These are phyloP conservation scores for Xestia c-nigrum DNA, from an alignment of 2,888 invertebrate species.

Conservation along the genomic window DNA sequence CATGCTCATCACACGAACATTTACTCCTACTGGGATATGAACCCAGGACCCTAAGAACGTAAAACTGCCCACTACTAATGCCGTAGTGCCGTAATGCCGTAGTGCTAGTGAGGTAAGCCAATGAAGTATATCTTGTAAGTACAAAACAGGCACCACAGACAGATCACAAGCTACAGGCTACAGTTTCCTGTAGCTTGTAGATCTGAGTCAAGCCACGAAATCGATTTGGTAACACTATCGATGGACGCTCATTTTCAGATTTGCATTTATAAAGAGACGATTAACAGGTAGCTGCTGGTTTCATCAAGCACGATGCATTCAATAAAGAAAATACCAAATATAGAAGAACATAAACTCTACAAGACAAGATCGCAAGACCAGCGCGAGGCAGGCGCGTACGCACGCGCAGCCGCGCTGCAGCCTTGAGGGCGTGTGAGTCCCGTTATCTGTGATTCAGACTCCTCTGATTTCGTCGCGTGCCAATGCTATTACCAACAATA, in stretches of 20 bases:
- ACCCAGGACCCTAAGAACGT: too few relatives aligned
- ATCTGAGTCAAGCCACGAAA: not conserved
- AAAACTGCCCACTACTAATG: too few relatives aligned
- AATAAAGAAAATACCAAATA: not conserved
- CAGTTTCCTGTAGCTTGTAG: too few relatives aligned
- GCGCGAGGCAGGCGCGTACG: not conserved
- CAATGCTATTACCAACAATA: slow-evolving; percentile 37
- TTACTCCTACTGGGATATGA: not conserved
- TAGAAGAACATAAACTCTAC: not conserved
- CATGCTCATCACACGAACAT: too few relatives aligned
- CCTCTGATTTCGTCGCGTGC: slow-evolving; percentile 37
- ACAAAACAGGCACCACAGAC: too few relatives aligned
- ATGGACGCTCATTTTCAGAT: not conserved
- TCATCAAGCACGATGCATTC: not conserved
- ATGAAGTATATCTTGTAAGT: too few relatives aligned
- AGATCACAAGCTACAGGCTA: too few relatives aligned
- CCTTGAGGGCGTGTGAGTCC: slow-evolving; percentile 42
- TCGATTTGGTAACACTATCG: not conserved
- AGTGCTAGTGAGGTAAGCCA: too few relatives aligned
- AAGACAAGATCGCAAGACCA: not conserved
- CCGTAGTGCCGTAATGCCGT: too few relatives aligned
- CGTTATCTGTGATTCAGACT: slow-evolving; percentile 61
- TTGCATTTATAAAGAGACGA: not conserved
- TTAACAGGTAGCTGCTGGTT: not conserved
- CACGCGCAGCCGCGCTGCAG: not conserved